Percentiles rank a stretch among this genome's conserved stretches.
These are phyloP conservation scores for Catharus minimus DNA, from an alignment of 2,113 vertebrate species.

Conservation along the genomic window DNA sequence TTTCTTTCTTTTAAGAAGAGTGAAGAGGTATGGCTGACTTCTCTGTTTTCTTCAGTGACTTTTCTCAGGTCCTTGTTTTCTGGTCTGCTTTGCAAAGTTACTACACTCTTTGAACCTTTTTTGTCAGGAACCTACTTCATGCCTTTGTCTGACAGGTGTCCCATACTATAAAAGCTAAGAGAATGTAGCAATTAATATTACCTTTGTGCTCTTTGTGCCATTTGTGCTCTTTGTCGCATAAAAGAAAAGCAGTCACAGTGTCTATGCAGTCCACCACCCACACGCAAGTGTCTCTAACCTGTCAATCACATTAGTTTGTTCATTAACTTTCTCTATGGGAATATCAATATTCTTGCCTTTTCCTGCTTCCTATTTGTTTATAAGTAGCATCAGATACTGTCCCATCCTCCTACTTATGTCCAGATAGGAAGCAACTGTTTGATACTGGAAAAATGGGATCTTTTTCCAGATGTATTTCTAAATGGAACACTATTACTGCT, in stretches of 20 bases:
- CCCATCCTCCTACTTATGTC: neutral
- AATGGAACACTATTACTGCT: neutral
- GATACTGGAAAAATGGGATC: neutral
- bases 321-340: neutral
- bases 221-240: neutral
- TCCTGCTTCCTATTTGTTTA: neutral
- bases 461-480: neutral
- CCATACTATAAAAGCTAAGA: neutral
- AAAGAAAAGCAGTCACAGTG: neutral
- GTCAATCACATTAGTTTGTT: neutral
- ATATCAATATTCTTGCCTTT: neutral
- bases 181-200: neutral
- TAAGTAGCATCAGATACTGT: neutral
- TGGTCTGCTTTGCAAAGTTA: neutral
- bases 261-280: neutral
- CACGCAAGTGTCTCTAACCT: neutral
- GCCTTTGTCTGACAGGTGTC: neutral
- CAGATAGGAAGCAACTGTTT: neutral
- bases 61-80: neutral
- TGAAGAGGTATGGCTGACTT: neutral
- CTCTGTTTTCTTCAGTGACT: neutral
- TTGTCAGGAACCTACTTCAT: neutral
- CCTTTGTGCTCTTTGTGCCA: neutral
- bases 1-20: neutral
- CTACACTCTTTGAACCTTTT: neutral